phyloP scores from a whole-genome alignment of 2,888 invertebrate species.

The Cryptosula pallasiana region DNA sequence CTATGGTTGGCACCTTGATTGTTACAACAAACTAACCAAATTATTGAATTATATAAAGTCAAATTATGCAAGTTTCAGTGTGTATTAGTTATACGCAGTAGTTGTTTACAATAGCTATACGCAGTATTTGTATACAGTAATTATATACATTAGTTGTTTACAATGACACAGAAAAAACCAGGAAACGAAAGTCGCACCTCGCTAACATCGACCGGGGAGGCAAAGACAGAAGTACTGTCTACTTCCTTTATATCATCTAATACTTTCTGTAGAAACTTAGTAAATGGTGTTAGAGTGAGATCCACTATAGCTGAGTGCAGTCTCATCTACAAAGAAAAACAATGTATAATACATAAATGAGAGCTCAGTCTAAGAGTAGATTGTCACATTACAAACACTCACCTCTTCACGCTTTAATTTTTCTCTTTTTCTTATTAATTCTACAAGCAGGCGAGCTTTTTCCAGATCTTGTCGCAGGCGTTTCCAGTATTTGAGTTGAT shows the following conservation, averaged over 20 bases:
- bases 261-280: conserved; percentile 70
- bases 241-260: conserved; percentile 70
- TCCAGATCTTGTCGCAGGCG: conserved; percentile 89
- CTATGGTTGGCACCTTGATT: too few relatives aligned
- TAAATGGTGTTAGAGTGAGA: conserved; percentile 75
- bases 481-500: conserved; percentile 79
- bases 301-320: conserved; percentile 68
- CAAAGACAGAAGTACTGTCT: conserved; percentile 82
- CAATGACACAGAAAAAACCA: too few relatives aligned
- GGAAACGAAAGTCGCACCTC: too few relatives aligned
- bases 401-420: conserved; percentile 78
- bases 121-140: too few relatives aligned
- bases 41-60: too few relatives aligned
- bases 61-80: too few relatives aligned
- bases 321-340: conserved; percentile 36
- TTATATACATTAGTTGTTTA: too few relatives aligned
- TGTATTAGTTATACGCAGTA: too few relatives aligned
- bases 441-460: conserved; percentile 82
- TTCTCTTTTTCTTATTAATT: conserved; percentile 89
- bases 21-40: too few relatives aligned
- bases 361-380: background rate
- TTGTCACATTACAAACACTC: conserved; percentile 14
- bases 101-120: too few relatives aligned
- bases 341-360: background rate
- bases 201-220: conserved; percentile 78